Base-by-base conservation (phyloP, 2,888 invertebrate species). In the Bembecia ichneumoniformis region DNA sequence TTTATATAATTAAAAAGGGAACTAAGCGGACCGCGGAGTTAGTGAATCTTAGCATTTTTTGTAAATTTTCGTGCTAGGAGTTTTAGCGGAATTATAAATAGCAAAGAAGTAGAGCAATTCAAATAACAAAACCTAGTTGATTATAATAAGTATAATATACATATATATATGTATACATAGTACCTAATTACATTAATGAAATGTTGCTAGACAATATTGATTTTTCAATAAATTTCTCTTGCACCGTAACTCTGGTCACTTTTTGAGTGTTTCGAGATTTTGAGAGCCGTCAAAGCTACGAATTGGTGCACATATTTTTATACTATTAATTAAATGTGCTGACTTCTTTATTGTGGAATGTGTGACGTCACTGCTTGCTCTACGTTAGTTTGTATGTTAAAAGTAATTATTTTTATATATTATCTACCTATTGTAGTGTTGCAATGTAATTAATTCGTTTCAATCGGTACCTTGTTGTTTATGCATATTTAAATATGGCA, bases 91-190 rank as follows among this genome's bases (percentile, higher is more conserved):
- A 84, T 83, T 82, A 77, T 68, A 63, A 61, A 61, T 82, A 82
- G 82, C 75, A 67, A 73, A 76, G 71, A 28, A 75, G 83, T 86
- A 86, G 84, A 70, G 77, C 81, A 83, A 84, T 84, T 86, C 74
- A 81, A 71, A 64, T 71, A 75, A 68, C 66, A 72, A 28, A 60
- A 80, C 72, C 77, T 86, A 84, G 84, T 78, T 82, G 77, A 81
- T 73, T 81, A 80, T 77, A 68, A 64, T 68, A 63, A 40, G 40
- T 68, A 74, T 73, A 75, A 74, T 75, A 61, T 63, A 64, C 66
- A 74, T 47, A 46, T n/a, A 49, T 77, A 76, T 75, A 61, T 63
- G 64, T 67, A 74, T 47, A 46, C 20, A 49, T 77, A 76, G 77
- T 79, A 81, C 73, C 77, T 79, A 75, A 69, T 69, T 77, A 77